These are phyloP conservation scores for Stegana nigrithorax DNA, from an alignment of 2,888 invertebrate genomes.

Conservation along the genomic window DNA sequence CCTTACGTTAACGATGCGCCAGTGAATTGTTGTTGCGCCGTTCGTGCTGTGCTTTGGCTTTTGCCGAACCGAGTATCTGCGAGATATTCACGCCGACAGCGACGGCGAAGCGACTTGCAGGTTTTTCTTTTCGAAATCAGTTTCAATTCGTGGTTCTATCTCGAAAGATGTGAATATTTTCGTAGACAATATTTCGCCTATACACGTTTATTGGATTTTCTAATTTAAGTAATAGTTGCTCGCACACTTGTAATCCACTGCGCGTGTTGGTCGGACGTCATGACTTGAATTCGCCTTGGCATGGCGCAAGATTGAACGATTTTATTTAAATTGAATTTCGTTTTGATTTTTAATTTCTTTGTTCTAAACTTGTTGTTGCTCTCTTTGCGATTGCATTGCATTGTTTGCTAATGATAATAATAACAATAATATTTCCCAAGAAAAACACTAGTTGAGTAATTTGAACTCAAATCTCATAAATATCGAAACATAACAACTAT, in stretches of 20 bases:
- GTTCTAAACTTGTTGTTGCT: not conserved
- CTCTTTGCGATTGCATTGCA: not conserved
- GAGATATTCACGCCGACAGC: constrained; percentile 16
- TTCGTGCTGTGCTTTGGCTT: not conserved
- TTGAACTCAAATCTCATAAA: not conserved
- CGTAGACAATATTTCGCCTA: not conserved
- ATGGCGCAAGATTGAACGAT: not conserved
- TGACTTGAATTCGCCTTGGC: too few relatives aligned
- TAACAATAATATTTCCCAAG: too few relatives aligned
- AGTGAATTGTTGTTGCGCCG: not conserved
- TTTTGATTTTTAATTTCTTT: not conserved
- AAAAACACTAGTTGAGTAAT: too few relatives aligned
- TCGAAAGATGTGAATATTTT: constrained; percentile 43
- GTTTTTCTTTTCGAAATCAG: constrained; percentile 60
- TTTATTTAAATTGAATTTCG: too few relatives aligned
- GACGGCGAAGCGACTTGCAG: constrained; percentile 38
- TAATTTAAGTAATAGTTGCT: too few relatives aligned
- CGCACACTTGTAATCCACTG: too few relatives aligned
- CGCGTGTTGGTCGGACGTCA: too few relatives aligned
- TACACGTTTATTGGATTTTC: too few relatives aligned
- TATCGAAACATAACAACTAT: too few relatives aligned
- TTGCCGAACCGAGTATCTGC: not conserved
- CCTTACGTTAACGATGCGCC: not conserved
- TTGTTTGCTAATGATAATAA: not conserved
- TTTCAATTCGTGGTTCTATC: constrained; percentile 55